Evolutionary conservation across 2,113 vertebrate species (phyloP), one percentile per base, ranked within the genome.

Genomic region (Oophaga pumilio): DNA sequence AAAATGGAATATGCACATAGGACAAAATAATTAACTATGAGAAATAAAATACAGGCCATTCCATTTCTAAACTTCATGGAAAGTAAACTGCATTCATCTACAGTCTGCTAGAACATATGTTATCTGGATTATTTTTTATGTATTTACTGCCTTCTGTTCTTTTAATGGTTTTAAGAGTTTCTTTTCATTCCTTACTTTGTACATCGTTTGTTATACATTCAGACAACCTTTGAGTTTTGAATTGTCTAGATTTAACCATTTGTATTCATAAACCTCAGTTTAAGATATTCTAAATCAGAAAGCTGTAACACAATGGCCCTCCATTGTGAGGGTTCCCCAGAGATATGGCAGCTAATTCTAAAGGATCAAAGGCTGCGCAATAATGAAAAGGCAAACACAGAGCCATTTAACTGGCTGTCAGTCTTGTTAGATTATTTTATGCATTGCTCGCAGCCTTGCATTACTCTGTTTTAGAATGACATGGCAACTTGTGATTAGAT

Each of bases 401-500:
- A 88, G 56, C 89, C 91, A 90, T 90, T 91, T 90, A 85, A 87
- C 83, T 52, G 11, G 13, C 62, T 92, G 83, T 89, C 87, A 90
- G 83, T 90, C 90, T 74, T 81, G 13, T 82, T 90, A 89, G 88
- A 91, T 91, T 90, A 89, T 83, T 71, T 93, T 90, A 82, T 0
- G 8, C 87, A 83, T 12, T 28, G 79, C 89, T 89, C 74, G 8
- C 90, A 91, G 90, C 82, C 71, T 81, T 85, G 59, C 82, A 89
- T 90, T 91, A 89, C 28, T 76, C 53, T 89, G 89, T 89, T 92
- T 86, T 90, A 90, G 79, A 91, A 83, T 89, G 90, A 92, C 90
- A 92, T 77, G 89, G 90, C 89, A 92, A 87, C 87, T 90, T 91
- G 87, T 90, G 86, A 92, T 92, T 89, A 90, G 91, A 91, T 56